Evolutionary conservation across 64 coral and sea anemone genomes (phyloP).

Genomic region (Stylophora pistillata): DNA sequence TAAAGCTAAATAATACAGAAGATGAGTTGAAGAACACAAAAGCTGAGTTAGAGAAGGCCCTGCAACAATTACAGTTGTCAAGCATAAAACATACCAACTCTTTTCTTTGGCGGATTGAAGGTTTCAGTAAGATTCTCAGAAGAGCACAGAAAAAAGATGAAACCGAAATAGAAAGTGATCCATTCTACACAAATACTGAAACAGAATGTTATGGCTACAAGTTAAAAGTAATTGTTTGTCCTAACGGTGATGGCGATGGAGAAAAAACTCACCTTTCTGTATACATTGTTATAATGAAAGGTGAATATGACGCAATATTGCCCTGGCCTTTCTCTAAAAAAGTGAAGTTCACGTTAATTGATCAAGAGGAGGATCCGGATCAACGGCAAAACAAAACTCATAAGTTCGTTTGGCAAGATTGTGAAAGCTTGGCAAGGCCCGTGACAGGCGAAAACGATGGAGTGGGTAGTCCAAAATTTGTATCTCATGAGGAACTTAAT

Average conservation of each 20-base stretch:
- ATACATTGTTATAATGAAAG: background rate
- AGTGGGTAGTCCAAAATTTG: background rate
- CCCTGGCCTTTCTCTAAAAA: conserved; percentile 10
- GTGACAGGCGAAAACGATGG: background rate
- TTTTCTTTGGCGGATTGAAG: background rate
- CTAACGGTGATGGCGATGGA: background rate
- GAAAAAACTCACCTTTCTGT: background rate
- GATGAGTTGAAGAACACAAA: no score
- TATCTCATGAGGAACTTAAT: background rate
- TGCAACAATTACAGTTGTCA: background rate
- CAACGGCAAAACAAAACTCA: background rate
- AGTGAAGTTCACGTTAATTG: background rate
- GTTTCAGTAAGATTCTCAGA: background rate
- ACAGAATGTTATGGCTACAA: conserved; percentile 12
- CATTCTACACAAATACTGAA: background rate
- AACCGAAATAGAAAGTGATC: background rate
- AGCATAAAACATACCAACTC: background rate
- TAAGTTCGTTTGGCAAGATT: background rate
- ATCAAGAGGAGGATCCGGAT: conserved; percentile 12
- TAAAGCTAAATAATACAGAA: no score
- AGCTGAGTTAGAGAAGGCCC: background rate
- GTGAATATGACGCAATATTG: conserved; percentile 4
- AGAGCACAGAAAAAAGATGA: background rate
- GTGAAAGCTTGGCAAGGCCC: background rate
- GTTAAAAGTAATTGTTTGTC: background rate